A percentile compares a stretch with the other conserved stretches of the same genome.
These are phyloP conservation scores for Lordiphosa collinella DNA, from an alignment of 1,140 invertebrate species.

Conservation along the genomic window DNA sequence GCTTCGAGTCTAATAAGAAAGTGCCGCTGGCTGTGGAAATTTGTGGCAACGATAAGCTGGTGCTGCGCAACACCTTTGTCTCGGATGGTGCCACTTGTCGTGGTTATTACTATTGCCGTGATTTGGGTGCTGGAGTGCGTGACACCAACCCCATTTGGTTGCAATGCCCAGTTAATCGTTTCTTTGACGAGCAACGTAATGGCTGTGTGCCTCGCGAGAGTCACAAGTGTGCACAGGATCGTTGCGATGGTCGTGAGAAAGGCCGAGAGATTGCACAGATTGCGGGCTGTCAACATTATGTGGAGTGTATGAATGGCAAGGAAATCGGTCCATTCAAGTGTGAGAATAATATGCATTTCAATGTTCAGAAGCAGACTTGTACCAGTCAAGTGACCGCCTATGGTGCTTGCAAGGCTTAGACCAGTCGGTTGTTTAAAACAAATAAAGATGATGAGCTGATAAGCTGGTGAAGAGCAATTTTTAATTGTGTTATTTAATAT, in stretches of 20 bases:
- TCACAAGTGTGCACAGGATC: slow-evolving; percentile 47
- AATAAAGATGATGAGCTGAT: too few relatives aligned
- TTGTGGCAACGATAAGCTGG: slow-evolving; percentile 58
- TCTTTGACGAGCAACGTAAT: slow-evolving; percentile 45
- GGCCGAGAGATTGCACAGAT: slow-evolving; percentile 38
- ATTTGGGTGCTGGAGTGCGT: slow-evolving; percentile 44
- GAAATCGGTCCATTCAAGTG: slow-evolving; percentile 2
- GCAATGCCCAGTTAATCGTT: slow-evolving; percentile 30
- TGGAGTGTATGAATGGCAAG: slow-evolving; percentile 38
- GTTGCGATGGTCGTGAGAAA: slow-evolving; percentile 50
- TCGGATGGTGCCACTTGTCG: slow-evolving; percentile 58
- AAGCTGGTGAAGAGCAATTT: too few relatives aligned
- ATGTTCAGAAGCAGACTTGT: slow-evolving; percentile 25
- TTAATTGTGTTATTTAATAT: too few relatives aligned
- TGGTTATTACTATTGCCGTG: slow-evolving; percentile 61
- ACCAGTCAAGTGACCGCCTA: slow-evolving; percentile 7
- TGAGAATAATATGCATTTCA: slow-evolving; percentile 18
- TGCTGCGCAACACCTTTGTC: slow-evolving; percentile 47
- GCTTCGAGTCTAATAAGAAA: slow-evolving; percentile 14
- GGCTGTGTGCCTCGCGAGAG: slow-evolving; percentile 14
- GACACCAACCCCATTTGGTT: slow-evolving; percentile 33
- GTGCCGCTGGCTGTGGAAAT: slow-evolving; percentile 37
- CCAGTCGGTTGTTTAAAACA: neutral
- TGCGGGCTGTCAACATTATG: slow-evolving; percentile 50
- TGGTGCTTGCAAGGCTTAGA: slow-evolving; percentile 14